Evolutionary conservation across 2,113 vertebrate genomes (phyloP), one percentile per base, ranked within the genome.

Genomic region (Seriola quinqueradiata): DNA sequence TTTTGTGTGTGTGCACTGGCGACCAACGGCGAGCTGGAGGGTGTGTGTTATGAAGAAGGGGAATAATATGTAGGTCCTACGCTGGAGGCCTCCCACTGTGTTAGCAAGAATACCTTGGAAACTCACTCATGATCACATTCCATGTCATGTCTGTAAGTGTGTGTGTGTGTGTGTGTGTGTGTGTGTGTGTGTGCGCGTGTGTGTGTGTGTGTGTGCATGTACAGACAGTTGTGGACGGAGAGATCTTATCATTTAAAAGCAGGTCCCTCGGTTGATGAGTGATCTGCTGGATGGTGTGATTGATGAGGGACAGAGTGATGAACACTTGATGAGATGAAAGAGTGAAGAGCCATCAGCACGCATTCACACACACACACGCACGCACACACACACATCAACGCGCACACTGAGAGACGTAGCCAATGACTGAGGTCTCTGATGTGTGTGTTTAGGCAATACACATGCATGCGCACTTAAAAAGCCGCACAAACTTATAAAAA

Each of bases 271-370:
- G 79, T 59, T 83, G 88, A 91, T 90, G 91, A 93, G 82, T 80
- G 91, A 90, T 85, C 65, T 58, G 81, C 77, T 28, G 82, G 65
- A 82, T 79, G 86, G 86, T 44, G 83, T 90, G 91, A 93, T 91
- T 90, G 93, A 93, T 93, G 93, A 91, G 84, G 83, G 88, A 90
- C n/a, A 11, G 77, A 85, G 84, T 83, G 90, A 92, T 91, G 92
- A 92, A 89, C 87, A 76, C 91, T 90, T 90, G 87, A 92, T 84
- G 89, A 91, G 90, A 94, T 92, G 89, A 93, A 92, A 90, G 92
- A 82, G 82, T 85, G 90, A 89, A 89, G 88, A 88, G 91, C 83
- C 81, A 84, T 87, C 74, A 63, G 78, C 80, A 78, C 28, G 17
- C 80, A 75, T 65, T 87, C 60, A 50, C 75, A 68, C 50, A 66